phyloP scores from a whole-genome alignment of 2,113 vertebrate genomes.

The Puma concolor region DNA sequence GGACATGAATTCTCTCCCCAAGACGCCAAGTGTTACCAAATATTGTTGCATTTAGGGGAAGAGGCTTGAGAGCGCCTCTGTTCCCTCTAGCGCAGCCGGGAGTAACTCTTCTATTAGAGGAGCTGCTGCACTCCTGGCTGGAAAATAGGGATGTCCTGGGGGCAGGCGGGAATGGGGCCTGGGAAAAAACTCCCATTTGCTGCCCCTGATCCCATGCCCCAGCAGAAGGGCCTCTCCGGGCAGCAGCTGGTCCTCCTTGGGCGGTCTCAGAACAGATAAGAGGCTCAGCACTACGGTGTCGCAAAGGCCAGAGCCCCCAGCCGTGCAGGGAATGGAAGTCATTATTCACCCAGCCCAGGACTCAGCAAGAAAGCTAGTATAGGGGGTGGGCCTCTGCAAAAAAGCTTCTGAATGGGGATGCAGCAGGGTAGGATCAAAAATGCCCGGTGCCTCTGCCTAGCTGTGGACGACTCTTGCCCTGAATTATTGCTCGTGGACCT shows the following conservation, averaged over 20 bases:
- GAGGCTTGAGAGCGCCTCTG: conserved; percentile 17
- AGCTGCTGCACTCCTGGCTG: not conserved
- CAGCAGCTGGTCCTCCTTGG: not conserved
- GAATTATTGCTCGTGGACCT: not conserved
- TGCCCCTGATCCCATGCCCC: not conserved
- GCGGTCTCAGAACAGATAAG: not conserved
- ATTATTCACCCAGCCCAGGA: not conserved
- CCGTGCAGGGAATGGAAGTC: not conserved
- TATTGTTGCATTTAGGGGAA: conserved; percentile 58
- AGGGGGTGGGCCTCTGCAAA: fast-evolving
- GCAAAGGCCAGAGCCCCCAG: not conserved
- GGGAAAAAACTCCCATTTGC: not conserved
- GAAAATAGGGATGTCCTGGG: not conserved
- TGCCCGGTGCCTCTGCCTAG: fast-evolving
- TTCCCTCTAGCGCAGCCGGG: conserved; percentile 41
- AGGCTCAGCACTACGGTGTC: not conserved
- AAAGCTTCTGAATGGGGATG: not conserved
- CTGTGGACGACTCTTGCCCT: not conserved
- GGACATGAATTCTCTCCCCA: conserved; percentile 78
- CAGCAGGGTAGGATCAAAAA: not conserved
- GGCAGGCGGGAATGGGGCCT: not conserved
- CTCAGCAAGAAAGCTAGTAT: not conserved
- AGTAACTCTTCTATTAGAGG: conserved; percentile 49
- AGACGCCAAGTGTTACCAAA: conserved; percentile 73
- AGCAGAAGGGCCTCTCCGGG: not conserved